phyloP scores from a whole-genome alignment of 2,797 vertebrate genomes.

The Columba guinea region DNA sequence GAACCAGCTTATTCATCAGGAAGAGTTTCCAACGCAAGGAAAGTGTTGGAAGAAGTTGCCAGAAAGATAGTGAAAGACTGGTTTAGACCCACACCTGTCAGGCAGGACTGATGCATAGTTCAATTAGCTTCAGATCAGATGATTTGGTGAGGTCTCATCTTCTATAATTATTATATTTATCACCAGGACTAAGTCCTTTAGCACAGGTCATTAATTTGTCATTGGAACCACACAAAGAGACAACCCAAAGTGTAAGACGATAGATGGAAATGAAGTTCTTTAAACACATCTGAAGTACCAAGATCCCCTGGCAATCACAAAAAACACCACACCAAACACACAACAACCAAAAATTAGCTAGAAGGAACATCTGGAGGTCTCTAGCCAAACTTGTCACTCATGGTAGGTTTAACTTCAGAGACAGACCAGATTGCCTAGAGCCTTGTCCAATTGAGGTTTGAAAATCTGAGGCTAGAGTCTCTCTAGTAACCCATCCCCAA shows the following conservation, averaged over 20 bases:
- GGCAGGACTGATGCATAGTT: background rate
- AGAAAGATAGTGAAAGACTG: constrained; percentile 10
- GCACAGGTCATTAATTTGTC: background rate
- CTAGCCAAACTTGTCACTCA: background rate
- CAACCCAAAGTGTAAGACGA: background rate
- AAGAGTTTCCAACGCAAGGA: constrained; percentile 1
- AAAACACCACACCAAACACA: too few species aligned
- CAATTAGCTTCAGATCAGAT: background rate
- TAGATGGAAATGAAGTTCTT: background rate
- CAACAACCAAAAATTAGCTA: background rate
- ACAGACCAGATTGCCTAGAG: background rate
- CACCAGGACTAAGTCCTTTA: background rate
- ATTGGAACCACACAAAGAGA: background rate
- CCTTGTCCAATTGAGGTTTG: background rate
- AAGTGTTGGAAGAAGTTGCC: background rate
- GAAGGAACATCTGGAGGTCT: background rate
- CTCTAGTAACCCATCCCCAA: background rate
- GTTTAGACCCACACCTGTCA: background rate
- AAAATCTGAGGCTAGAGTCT: background rate
- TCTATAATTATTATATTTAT: constrained; percentile 13
- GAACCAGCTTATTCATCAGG: background rate
- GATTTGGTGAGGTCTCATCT: background rate
- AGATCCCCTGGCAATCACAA: background rate
- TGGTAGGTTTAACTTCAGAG: background rate
- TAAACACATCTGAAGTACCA: background rate